phyloP scores from a whole-genome alignment of 2,113 vertebrate species.

The Neodontobutis hainanensis region DNA sequence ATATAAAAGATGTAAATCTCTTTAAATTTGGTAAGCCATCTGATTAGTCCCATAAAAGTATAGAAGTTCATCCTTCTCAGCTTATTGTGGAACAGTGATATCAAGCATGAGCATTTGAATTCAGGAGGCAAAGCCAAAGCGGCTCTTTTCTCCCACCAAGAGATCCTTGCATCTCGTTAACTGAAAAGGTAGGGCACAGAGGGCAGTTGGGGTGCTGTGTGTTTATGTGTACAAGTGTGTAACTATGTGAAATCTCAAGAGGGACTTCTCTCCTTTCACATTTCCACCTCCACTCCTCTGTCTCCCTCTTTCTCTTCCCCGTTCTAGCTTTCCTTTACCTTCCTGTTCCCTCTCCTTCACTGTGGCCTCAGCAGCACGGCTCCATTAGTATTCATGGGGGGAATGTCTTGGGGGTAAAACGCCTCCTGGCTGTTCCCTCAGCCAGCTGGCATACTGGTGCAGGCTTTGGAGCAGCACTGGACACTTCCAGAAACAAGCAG shows the following conservation, averaged over 20 bases:
- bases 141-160: conserved; percentile 8
- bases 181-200: conserved; percentile 20
- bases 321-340: conserved; percentile 19
- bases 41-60: too few relatives aligned
- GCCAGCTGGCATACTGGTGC: conserved; percentile 63
- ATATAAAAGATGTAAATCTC: too few relatives aligned
- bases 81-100: conserved; percentile 11
- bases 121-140: conserved; percentile 12
- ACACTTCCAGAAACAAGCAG: conserved; percentile 56
- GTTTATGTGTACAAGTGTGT: conserved; percentile 29
- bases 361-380: conserved; percentile 32
- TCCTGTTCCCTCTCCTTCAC: conserved; percentile 32
- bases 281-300: conserved; percentile 18
- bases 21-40: too few relatives aligned
- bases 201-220: conserved; percentile 12
- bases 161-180: conserved; percentile 28
- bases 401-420: conserved; percentile 39
- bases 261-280: conserved; percentile 3
- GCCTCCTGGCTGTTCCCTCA: conserved; percentile 53
- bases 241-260: conserved; percentile 35
- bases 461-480: conserved; percentile 46
- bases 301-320: conserved; percentile 12
- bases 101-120: conserved; percentile 25
- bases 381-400: conserved; percentile 68
- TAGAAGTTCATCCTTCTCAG: background rate